These are phyloP conservation scores for Colistium nudipinnis DNA, from an alignment of 2,113 vertebrate species.

Conservation along the genomic window DNA sequence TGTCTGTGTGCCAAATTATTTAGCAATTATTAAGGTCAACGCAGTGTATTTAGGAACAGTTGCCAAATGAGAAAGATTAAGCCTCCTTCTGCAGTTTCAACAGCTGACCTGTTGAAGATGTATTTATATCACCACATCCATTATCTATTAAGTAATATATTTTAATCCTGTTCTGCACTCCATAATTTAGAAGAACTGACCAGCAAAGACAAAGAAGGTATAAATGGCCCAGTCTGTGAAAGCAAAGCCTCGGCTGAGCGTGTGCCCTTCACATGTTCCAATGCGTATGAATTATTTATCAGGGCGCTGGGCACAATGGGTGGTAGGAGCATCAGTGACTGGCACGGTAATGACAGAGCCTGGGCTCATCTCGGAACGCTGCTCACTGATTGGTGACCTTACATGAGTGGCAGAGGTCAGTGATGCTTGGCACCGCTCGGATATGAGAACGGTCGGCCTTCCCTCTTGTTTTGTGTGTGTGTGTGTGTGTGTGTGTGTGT, in stretches of 20 bases:
- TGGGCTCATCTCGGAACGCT: constrained; percentile 40
- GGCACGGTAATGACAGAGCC: constrained; percentile 57
- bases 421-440: constrained; percentile 9
- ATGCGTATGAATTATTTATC: constrained; percentile 70
- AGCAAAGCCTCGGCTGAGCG: constrained; percentile 37
- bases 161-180: neutral
- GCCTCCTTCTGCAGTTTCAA: neutral
- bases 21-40: constrained; percentile 22
- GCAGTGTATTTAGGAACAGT: neutral
- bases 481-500: neutral
- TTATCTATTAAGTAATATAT: neutral
- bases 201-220: neutral
- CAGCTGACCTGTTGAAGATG: neutral
- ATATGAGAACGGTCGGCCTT: neutral
- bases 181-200: neutral
- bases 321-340: constrained; percentile 51
- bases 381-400: constrained; percentile 63
- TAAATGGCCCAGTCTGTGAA: constrained; percentile 9
- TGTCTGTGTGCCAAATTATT: neutral
- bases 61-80: constrained; percentile 4
- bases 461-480: neutral
- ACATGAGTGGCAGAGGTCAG: constrained; percentile 49
- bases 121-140: neutral
- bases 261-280: constrained; percentile 64
- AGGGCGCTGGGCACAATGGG: constrained; percentile 49